Evolutionary conservation across 2,797 vertebrate species (phyloP).

Genomic region (Dromococcyx pavoninus): DNA sequence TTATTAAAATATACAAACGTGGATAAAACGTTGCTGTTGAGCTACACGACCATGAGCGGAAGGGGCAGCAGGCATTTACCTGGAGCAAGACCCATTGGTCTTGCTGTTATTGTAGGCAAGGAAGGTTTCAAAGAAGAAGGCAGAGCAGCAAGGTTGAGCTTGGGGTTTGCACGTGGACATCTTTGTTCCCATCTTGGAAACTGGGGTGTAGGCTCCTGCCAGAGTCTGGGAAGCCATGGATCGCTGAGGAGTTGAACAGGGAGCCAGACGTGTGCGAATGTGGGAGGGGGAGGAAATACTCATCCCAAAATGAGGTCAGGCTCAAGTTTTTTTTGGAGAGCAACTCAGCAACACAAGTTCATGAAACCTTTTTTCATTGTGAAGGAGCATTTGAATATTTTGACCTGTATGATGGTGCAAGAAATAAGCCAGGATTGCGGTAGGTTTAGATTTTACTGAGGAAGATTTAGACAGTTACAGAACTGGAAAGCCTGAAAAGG

Average conservation of each 20-base stretch:
- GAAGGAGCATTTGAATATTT: background rate
- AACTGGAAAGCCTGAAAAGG: background rate
- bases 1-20: background rate
- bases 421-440: background rate
- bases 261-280: accelerated
- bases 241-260: background rate
- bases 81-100: background rate
- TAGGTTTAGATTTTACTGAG: background rate
- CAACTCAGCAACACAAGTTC: background rate
- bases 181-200: background rate
- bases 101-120: background rate
- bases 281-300: background rate
- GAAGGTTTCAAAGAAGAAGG: background rate
- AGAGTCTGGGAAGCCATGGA: background rate
- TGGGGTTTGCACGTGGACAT: background rate
- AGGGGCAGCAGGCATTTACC: background rate
- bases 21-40: background rate
- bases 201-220: background rate
- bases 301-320: background rate
- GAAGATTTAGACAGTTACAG: background rate
- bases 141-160: background rate
- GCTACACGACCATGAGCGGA: accelerated
- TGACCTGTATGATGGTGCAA: background rate
- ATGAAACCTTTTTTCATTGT: accelerated
- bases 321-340: background rate